Conservation (phyloP, 2,888 invertebrate species). For the Caradrina clavipalpis region DNA sequence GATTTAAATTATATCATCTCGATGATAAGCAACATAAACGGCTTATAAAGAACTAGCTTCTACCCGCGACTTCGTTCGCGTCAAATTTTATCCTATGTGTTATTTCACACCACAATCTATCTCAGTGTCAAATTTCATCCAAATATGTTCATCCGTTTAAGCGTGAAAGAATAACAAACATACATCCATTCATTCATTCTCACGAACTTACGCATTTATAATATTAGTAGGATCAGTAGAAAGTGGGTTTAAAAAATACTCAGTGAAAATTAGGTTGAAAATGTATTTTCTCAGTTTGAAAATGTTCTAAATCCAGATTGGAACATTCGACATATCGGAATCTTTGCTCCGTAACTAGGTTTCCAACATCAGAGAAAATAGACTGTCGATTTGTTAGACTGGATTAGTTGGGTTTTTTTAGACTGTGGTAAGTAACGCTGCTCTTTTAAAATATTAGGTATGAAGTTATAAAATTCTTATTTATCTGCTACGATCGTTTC, state of each 20-base stretch:
- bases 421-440: slow-evolving; percentile 4
- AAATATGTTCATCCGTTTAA: too few species aligned
- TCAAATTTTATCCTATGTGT: too few species aligned
- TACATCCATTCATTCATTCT: too few species aligned
- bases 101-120: too few species aligned
- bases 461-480: too few species aligned
- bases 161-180: too few species aligned
- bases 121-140: too few species aligned
- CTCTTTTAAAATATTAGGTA: not conserved
- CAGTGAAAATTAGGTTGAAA: not conserved
- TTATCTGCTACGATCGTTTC: too few species aligned
- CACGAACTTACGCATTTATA: too few species aligned
- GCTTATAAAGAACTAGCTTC: not conserved
- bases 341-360: slow-evolving; percentile 10
- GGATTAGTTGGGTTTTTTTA: slow-evolving; percentile 46
- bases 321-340: slow-evolving; percentile 25
- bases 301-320: slow-evolving; percentile 17
- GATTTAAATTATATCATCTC: too few species aligned
- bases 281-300: slow-evolving; percentile 1
- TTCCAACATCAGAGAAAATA: slow-evolving; percentile 25
- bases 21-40: not conserved
- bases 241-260: not conserved
- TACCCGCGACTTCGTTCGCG: too few species aligned
- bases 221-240: too few species aligned
- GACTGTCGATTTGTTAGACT: slow-evolving; percentile 42